Evolutionary conservation across 2,888 invertebrate genomes (phyloP).

Genomic region (Drosophila robusta): DNA sequence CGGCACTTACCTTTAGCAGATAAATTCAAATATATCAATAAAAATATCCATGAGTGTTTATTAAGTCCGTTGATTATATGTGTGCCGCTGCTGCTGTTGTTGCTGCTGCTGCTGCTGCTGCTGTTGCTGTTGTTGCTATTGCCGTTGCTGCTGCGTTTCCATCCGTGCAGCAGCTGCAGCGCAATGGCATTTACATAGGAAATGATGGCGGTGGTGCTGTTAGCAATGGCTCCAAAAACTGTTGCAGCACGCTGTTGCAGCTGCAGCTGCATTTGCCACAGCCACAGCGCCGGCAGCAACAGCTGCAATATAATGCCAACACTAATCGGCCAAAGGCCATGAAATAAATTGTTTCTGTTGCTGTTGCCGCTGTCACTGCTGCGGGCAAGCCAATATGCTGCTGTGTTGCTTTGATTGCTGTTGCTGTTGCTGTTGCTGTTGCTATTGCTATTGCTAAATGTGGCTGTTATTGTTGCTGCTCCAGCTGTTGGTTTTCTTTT

Average conservation of each 20-base stretch:
- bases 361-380: conserved; percentile 44
- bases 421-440: conserved; percentile 59
- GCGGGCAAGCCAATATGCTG: conserved; percentile 43
- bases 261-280: conserved; percentile 37
- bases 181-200: conserved; percentile 57
- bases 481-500: conserved; percentile 75
- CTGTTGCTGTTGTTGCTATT: conserved; percentile 37
- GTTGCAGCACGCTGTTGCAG: conserved; percentile 35
- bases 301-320: conserved; percentile 53
- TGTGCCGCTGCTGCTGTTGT: conserved; percentile 60
- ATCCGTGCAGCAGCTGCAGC: conserved; percentile 33
- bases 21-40: conserved; percentile 85
- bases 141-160: conserved; percentile 22
- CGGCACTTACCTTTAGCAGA: conserved; percentile 85
- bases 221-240: conserved; percentile 49
- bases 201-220: conserved; percentile 54
- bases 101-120: conserved; percentile 35
- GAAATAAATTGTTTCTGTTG: conserved; percentile 38
- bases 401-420: conserved; percentile 40
- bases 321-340: conserved; percentile 46
- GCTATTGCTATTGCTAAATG: conserved; percentile 26
- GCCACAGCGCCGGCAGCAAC: conserved; percentile 48
- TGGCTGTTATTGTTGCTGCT: conserved; percentile 44
- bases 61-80: conserved; percentile 82
- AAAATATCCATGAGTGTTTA: conserved; percentile 85